Evolutionary conservation across 2,113 vertebrate genomes (phyloP).

Genomic region (Apteryx mantelli): DNA sequence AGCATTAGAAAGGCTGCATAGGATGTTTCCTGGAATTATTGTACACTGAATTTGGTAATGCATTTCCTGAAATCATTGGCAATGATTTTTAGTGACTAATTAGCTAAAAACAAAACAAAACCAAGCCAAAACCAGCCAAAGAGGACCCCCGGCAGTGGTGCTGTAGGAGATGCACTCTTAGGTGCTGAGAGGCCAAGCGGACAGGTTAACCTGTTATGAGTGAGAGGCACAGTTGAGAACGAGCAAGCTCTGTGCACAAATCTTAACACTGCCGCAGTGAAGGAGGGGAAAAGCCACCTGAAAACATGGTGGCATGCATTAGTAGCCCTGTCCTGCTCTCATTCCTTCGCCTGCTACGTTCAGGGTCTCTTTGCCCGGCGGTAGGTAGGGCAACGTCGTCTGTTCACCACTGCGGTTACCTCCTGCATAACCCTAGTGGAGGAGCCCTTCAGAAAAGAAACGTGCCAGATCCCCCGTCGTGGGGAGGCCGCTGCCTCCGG

Average conservation of each 20-base stretch:
- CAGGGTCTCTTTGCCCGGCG: background rate
- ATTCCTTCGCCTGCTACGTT: background rate
- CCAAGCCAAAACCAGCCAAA: background rate
- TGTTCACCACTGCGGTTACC: background rate
- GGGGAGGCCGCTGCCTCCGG: background rate
- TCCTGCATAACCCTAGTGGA: background rate
- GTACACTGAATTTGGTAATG: background rate
- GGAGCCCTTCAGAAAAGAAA: background rate
- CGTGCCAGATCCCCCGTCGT: background rate
- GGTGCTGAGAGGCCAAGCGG: accelerated
- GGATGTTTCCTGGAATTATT: slow-evolving; percentile 11
- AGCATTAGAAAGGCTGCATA: background rate
- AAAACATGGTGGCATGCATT: background rate
- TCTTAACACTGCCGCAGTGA: background rate
- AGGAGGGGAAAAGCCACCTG: background rate
- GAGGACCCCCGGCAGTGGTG: accelerated
- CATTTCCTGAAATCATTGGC: slow-evolving; percentile 14
- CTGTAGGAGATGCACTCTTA: background rate
- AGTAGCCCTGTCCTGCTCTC: background rate
- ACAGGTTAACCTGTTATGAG: accelerated
- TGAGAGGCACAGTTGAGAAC: background rate
- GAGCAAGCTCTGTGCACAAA: background rate
- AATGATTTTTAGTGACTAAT: background rate
- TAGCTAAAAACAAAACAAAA: background rate
- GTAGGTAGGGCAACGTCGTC: background rate